phyloP scores from a whole-genome alignment of 2,888 invertebrate genomes.

The Margaritifera margaritifera region DNA sequence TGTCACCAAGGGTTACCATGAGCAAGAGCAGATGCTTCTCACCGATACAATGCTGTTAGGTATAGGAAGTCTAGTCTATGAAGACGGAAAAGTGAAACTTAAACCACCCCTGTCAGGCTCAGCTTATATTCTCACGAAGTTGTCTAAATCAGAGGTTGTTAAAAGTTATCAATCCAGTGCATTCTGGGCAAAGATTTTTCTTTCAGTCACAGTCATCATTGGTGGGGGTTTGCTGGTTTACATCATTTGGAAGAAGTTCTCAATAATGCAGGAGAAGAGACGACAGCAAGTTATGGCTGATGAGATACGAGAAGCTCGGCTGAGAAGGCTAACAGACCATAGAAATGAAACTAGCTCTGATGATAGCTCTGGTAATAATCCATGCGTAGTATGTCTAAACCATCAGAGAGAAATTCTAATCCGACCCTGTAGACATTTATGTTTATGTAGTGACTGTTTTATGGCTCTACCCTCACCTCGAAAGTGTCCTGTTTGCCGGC shows the following conservation, averaged over 20 bases:
- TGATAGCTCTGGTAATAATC: conserved; percentile 70
- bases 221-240: conserved; percentile 76
- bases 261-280: conserved; percentile 29
- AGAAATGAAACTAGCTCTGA: conserved; percentile 9
- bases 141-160: conserved; percentile 83
- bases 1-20: conserved; percentile 85
- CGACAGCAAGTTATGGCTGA: conserved; percentile 25
- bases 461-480: conserved; percentile 78
- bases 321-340: conserved; percentile 5
- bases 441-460: conserved; percentile 89
- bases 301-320: conserved; percentile 26
- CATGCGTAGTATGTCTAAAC: conserved; percentile 88
- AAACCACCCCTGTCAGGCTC: conserved; percentile 80
- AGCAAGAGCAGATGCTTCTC: conserved; percentile 88
- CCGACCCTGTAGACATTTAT: conserved; percentile 92
- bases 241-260: conserved; percentile 75
- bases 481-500: conserved; percentile 87
- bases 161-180: conserved; percentile 83
- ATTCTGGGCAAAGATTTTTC: conserved; percentile 75
- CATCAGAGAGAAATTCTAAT: conserved; percentile 91
- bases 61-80: conserved; percentile 83
- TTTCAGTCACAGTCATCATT: conserved; percentile 77
- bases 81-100: conserved; percentile 81
- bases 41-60: conserved; percentile 86
- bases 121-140: conserved; percentile 85